Evolutionary conservation across 2,888 invertebrate species (phyloP).

Genomic region (Drosophila emarginata): DNA sequence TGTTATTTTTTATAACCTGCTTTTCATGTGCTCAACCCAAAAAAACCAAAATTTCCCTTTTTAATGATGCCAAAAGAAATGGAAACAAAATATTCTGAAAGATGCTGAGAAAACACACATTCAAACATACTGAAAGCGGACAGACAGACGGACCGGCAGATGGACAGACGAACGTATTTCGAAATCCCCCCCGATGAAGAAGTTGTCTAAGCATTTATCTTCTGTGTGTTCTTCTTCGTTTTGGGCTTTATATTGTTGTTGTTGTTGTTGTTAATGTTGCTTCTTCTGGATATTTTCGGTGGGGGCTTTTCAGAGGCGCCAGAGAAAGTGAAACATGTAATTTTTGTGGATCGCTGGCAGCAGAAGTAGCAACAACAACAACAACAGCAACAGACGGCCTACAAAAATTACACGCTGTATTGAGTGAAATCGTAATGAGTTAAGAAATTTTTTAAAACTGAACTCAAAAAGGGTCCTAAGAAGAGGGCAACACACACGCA

Average conservation of each 20-base stretch:
- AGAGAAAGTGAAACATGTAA: slow-evolving; percentile 76
- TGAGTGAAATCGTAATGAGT: slow-evolving; percentile 77
- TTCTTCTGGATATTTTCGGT: slow-evolving; percentile 14
- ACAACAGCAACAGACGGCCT: slow-evolving; percentile 45
- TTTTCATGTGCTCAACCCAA: slow-evolving; percentile 22
- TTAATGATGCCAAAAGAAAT: slow-evolving; percentile 41
- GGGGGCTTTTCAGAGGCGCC: slow-evolving; percentile 52
- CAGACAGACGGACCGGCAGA: slow-evolving; percentile 21
- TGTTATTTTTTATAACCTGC: slow-evolving; percentile 20
- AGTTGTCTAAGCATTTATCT: slow-evolving; percentile 46
- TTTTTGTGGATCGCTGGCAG: slow-evolving; percentile 41
- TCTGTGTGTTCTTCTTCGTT: slow-evolving; percentile 22
- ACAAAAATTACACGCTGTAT: slow-evolving; percentile 69
- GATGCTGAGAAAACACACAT: slow-evolving; percentile 2
- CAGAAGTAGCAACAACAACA: neutral
- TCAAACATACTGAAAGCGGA: slow-evolving; percentile 19
- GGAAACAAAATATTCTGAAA: slow-evolving; percentile 33
- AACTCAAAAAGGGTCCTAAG: slow-evolving; percentile 11
- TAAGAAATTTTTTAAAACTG: slow-evolving; percentile 69
- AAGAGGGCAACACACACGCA: neutral
- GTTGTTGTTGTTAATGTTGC: slow-evolving; percentile 4
- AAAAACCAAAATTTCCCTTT: slow-evolving; percentile 41
- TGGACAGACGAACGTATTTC: slow-evolving; percentile 27
- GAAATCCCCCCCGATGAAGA: slow-evolving; percentile 26
- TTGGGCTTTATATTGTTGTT: neutral